These are phyloP conservation scores for Noctua janthe DNA, from an alignment of 2,888 invertebrate species.

Conservation along the genomic window DNA sequence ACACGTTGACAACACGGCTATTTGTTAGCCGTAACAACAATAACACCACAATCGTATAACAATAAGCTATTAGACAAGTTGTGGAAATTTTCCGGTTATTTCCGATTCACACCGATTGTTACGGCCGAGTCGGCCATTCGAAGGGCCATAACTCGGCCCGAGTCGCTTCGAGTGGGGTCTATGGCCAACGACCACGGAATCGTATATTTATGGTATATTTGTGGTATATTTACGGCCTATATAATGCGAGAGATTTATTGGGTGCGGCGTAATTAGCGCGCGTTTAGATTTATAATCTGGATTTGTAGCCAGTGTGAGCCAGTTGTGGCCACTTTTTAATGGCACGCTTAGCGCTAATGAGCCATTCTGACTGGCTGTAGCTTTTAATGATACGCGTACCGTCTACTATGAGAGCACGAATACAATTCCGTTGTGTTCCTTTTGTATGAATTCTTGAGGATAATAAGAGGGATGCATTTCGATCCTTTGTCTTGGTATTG, in stretches of 20 bases:
- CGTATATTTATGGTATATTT: slow-evolving; percentile 84
- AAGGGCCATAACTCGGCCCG: slow-evolving; percentile 82
- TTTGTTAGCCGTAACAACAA: slow-evolving; percentile 79
- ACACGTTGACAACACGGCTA: slow-evolving; percentile 80
- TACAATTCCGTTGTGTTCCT: slow-evolving; percentile 28
- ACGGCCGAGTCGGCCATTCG: slow-evolving; percentile 81
- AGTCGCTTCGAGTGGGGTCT: slow-evolving; percentile 87
- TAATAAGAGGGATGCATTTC: slow-evolving; percentile 55
- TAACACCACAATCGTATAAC: slow-evolving; percentile 83
- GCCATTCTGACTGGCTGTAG: slow-evolving; percentile 70
- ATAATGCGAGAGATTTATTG: slow-evolving; percentile 86
- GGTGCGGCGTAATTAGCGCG: slow-evolving; percentile 86
- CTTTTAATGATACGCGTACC: slow-evolving; percentile 64
- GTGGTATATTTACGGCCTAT: slow-evolving; percentile 86
- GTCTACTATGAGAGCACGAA: slow-evolving; percentile 38
- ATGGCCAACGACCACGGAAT: slow-evolving; percentile 84
- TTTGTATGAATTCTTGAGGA: slow-evolving; percentile 36
- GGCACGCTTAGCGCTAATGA: slow-evolving; percentile 76
- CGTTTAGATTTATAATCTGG: slow-evolving; percentile 80
- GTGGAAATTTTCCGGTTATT: slow-evolving; percentile 90
- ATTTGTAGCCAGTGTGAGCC: slow-evolving; percentile 66
- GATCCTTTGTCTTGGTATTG: slow-evolving; percentile 52
- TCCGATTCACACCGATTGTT: slow-evolving; percentile 89
- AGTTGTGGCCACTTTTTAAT: slow-evolving; percentile 73
- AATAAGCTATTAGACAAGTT: slow-evolving; percentile 89